These are phyloP conservation scores for Threskiornis aethiopicus DNA, from an alignment of 2,797 vertebrate species.

Conservation along the genomic window DNA sequence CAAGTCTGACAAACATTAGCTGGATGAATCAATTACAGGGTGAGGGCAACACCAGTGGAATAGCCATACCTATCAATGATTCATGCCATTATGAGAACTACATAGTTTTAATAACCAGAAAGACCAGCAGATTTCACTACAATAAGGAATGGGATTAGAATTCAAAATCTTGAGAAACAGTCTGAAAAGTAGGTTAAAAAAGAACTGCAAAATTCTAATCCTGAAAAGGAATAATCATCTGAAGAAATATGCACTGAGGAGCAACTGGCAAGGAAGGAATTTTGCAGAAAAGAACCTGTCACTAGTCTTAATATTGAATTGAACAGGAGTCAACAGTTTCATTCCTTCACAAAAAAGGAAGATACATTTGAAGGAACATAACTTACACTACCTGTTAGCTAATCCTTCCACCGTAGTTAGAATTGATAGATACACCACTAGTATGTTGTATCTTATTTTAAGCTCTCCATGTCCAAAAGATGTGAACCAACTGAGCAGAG, in stretches of 20 bases:
- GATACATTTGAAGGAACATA: background rate
- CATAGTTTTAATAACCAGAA: background rate
- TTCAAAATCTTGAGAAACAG: background rate
- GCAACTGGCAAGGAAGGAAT: background rate
- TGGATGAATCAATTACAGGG: background rate
- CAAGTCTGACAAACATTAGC: background rate
- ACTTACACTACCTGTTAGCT: background rate
- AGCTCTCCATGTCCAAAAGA: background rate
- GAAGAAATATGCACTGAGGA: background rate
- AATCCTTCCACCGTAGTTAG: background rate
- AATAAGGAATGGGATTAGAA: background rate
- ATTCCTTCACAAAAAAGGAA: background rate
- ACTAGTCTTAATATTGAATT: background rate
- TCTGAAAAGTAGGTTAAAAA: background rate
- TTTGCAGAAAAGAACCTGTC: background rate
- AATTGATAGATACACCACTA: background rate
- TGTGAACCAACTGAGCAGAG: background rate
- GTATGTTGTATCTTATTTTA: background rate
- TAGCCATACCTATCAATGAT: background rate
- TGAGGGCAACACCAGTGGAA: background rate
- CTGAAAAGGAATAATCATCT: background rate
- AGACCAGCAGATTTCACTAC: background rate
- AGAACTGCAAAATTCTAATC: background rate
- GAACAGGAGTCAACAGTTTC: background rate
- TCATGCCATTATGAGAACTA: background rate